A percentile compares a stretch with the other conserved stretches of the same genome.
Evolutionary conservation across 1,140 invertebrate species (phyloP).

Genomic region (Eubasilissa regina): DNA sequence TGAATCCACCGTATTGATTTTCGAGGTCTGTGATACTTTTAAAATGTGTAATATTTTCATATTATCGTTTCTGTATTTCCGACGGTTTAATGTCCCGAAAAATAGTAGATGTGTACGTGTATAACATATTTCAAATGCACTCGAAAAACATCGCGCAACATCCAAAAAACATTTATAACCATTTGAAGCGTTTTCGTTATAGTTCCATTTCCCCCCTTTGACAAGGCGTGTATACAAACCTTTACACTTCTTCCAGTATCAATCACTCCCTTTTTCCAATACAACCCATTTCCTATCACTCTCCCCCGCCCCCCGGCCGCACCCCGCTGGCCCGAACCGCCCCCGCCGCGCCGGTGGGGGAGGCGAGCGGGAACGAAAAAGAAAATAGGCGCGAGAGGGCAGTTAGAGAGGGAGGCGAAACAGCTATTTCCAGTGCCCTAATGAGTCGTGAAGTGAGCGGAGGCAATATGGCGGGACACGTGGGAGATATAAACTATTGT

Average conservation of each 20-base stretch:
- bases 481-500: slow-evolving; percentile 29
- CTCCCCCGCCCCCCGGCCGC: background rate
- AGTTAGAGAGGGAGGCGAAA: slow-evolving; percentile 9
- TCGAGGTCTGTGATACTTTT: no score
- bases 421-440: slow-evolving; percentile 33
- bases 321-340: background rate
- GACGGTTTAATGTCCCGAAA: no score
- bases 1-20: no score
- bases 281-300: slow-evolving; percentile 7
- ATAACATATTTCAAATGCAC: no score
- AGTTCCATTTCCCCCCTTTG: background rate
- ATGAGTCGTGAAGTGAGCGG: slow-evolving; percentile 46
- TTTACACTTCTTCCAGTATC: slow-evolving; percentile 22
- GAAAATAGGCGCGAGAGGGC: background rate
- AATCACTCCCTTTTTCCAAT: slow-evolving; percentile 24
- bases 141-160: background rate
- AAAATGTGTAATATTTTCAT: no score
- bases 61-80: no score
- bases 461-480: slow-evolving; percentile 36
- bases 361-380: slow-evolving; percentile 7
- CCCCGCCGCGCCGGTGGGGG: background rate
- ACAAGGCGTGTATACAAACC: slow-evolving; percentile 10
- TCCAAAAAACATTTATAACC: background rate
- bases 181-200: background rate
- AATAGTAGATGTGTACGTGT: no score